Conservation (phyloP, 2,797 vertebrate species). For the Sparidentex hasta region DNA sequence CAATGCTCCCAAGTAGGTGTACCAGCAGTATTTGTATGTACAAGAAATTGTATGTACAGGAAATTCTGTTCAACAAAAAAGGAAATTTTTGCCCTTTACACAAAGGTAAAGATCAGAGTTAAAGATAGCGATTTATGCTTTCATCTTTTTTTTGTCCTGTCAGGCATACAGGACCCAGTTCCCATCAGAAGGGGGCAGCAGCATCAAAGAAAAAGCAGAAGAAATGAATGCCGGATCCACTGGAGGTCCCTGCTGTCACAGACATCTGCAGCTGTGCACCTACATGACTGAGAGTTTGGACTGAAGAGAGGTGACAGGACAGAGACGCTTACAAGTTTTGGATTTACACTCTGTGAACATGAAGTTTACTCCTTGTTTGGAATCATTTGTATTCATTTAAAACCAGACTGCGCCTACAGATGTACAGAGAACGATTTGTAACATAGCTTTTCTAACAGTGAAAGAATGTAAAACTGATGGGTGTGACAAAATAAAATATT, state of each 20-base stretch:
- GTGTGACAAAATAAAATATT: neutral
- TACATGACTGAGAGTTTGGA: neutral
- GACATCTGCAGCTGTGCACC: neutral
- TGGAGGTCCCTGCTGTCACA: too few relatives aligned
- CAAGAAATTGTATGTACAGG: neutral
- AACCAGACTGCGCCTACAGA: neutral
- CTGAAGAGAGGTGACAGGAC: neutral
- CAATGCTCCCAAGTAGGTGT: slow-evolving; percentile 72
- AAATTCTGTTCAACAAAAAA: neutral
- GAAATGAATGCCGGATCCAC: slow-evolving; percentile 46
- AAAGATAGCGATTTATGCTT: neutral
- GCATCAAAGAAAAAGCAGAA: slow-evolving; percentile 82
- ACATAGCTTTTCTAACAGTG: neutral
- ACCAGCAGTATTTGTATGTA: neutral
- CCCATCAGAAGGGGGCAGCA: slow-evolving; percentile 77
- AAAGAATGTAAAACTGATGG: neutral
- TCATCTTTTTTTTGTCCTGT: neutral
- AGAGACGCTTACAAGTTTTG: neutral
- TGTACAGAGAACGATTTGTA: neutral
- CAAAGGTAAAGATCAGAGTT: too few relatives aligned
- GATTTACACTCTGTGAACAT: neutral
- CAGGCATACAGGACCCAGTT: slow-evolving; percentile 61
- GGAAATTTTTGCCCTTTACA: too few relatives aligned
- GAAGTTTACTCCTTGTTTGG: neutral
- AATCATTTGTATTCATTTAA: neutral